phyloP scores from a whole-genome alignment of 1,140 invertebrate species.

The Diorhabda sublineata region DNA sequence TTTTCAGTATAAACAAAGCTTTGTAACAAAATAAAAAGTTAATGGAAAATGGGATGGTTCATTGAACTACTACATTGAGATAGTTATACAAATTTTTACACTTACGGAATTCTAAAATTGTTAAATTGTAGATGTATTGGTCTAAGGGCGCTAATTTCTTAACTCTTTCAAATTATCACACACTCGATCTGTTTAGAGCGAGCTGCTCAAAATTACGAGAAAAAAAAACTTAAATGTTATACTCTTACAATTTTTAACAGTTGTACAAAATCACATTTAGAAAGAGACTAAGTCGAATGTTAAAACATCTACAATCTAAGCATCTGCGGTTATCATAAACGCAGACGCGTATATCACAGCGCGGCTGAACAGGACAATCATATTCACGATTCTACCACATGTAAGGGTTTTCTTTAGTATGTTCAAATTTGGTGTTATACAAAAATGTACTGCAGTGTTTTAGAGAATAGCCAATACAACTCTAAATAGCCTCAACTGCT shows the following conservation, averaged over 20 bases:
- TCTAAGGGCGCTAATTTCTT: background rate
- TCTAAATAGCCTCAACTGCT: no score
- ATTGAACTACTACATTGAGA: no score
- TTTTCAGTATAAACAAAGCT: no score
- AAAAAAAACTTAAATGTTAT: slow-evolving; percentile 37
- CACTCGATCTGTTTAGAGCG: slow-evolving; percentile 29
- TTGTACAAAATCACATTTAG: slow-evolving; percentile 44
- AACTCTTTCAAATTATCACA: slow-evolving; percentile 25
- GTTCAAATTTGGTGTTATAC: no score
- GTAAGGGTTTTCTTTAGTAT: no score
- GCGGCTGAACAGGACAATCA: slow-evolving; percentile 45
- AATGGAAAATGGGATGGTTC: no score
- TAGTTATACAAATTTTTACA: background rate
- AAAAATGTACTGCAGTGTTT: no score
- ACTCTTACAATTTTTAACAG: slow-evolving; percentile 39
- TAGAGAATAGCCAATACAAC: no score
- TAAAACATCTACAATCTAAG: slow-evolving; percentile 37
- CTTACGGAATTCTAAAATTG: slow-evolving; percentile 13
- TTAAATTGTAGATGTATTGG: slow-evolving; percentile 1
- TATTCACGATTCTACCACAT: background rate
- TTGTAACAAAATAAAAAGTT: no score
- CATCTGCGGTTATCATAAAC: slow-evolving; percentile 24
- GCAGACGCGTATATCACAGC: slow-evolving; percentile 38
- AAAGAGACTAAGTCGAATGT: slow-evolving; percentile 39
- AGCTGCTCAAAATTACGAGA: slow-evolving; percentile 34